Evolutionary conservation across 2,888 invertebrate species (phyloP), one percentile per base, ranked within the genome.

Genomic region (Tenthredo scrophulariae): DNA sequence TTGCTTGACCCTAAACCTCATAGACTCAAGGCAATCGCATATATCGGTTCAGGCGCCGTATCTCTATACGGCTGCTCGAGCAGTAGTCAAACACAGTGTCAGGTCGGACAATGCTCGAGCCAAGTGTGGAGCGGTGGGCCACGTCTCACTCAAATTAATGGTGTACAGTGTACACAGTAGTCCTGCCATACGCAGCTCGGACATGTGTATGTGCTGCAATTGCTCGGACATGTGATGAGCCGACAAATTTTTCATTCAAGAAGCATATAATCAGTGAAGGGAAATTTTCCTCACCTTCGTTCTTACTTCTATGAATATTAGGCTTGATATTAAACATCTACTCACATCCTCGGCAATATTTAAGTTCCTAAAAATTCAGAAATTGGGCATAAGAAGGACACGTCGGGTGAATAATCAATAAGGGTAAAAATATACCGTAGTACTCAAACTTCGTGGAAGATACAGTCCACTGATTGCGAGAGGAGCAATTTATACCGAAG

Each of bases 31-130:
- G n/a, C 33, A 50, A 29, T 50, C 29, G 77, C 9, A 33, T 54
- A 50, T 77, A 77, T 77, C 54, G 46, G 33, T 9, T 46, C 46
- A 77, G 33, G 29, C 29, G 26, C 33, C 26, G 58, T n/a, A 62
- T 37, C 58, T 18, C 9, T 75, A 50, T 75, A 54, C 80, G 40
- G 62, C 13, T 62, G 62, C n/a, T 62, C 13, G 62, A 80, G 26
- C 80, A 80, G 80, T 80, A 80, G 80, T 80, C 80, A 80, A 80
- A 62, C 58, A 80, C 58, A 80, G 80, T 80, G 80, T 80, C 62
- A 50, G 80, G 80, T 80, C 80, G 58, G 80, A 80, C 80, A 62
- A 80, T 80, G 22, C 80, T 58, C 62, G 29, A 62, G 62, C 58
- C 58, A 40, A 54, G 54, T 50, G 62, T 58, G 40, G 80, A 50